Conservation (phyloP, 2,797 vertebrate species). For the Mormyrus hasselquistii region DNA sequence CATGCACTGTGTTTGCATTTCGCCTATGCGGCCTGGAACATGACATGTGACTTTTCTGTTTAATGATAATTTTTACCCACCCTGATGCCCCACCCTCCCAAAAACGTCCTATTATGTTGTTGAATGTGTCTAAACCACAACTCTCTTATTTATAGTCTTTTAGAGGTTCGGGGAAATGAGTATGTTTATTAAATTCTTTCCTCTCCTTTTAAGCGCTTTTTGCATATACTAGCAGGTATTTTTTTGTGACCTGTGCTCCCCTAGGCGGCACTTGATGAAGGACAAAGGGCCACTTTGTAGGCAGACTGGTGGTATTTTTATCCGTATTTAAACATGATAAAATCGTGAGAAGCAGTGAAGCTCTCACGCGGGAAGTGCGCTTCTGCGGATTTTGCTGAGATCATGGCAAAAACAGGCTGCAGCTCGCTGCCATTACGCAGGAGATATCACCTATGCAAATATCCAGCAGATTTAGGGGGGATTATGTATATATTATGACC, state of each 20-base stretch:
- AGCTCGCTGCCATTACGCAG: background rate
- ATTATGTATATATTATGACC: slow-evolving; percentile 2
- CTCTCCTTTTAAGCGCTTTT: background rate
- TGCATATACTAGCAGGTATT: slow-evolving; percentile 2
- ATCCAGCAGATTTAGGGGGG: background rate
- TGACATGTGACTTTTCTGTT: background rate
- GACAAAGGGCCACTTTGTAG: background rate
- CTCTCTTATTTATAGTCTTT: background rate
- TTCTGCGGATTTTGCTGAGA: background rate
- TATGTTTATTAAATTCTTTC: background rate
- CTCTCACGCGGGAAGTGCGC: background rate
- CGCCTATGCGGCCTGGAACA: background rate
- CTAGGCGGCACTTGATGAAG: background rate
- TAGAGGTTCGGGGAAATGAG: background rate
- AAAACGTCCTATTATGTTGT: background rate
- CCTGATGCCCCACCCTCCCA: too few species aligned
- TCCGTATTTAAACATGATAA: background rate
- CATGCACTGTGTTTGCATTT: background rate
- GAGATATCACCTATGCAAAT: background rate
- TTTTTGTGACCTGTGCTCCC: background rate
- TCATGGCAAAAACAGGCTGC: background rate
- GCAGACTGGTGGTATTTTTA: background rate
- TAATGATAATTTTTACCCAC: background rate
- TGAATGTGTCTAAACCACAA: background rate
- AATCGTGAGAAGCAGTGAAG: background rate